Conservation (phyloP, 2,797 vertebrate genomes). For the Centropyge bicolor region DNA sequence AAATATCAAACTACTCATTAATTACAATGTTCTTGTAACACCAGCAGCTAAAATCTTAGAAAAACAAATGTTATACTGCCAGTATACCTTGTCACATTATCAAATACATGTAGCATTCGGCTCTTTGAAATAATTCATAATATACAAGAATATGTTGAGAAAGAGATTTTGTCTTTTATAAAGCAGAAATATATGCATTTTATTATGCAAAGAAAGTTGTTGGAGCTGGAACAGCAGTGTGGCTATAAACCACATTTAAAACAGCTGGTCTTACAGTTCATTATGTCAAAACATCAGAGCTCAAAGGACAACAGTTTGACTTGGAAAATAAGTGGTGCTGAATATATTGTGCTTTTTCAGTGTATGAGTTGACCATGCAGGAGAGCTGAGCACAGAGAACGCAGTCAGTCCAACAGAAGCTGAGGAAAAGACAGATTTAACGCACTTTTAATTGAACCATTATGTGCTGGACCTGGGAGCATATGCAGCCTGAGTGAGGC, state of each 20-base stretch:
- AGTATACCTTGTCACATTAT: too few species aligned
- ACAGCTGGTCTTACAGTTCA: not conserved
- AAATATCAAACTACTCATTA: not conserved
- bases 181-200: too few species aligned
- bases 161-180: too few species aligned
- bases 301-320: not conserved
- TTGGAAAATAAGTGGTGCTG: not conserved
- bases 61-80: too few species aligned
- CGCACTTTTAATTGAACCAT: slow-evolving; percentile 52
- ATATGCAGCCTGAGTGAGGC: slow-evolving; percentile 18
- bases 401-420: slow-evolving; percentile 52
- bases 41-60: too few species aligned
- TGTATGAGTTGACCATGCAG: not conserved
- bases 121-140: too few species aligned
- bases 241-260: not conserved
- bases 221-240: not conserved
- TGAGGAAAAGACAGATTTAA: slow-evolving; percentile 31
- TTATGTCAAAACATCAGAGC: not conserved
- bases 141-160: too few species aligned
- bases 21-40: too few species aligned
- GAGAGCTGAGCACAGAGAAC: slow-evolving; percentile 5
- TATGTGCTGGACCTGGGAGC: slow-evolving; percentile 31
- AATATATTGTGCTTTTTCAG: not conserved
- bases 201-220: too few species aligned
- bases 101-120: too few species aligned